Base-by-base conservation (phyloP, 1,140 invertebrate genomes). In the Penaeus japonicus region DNA sequence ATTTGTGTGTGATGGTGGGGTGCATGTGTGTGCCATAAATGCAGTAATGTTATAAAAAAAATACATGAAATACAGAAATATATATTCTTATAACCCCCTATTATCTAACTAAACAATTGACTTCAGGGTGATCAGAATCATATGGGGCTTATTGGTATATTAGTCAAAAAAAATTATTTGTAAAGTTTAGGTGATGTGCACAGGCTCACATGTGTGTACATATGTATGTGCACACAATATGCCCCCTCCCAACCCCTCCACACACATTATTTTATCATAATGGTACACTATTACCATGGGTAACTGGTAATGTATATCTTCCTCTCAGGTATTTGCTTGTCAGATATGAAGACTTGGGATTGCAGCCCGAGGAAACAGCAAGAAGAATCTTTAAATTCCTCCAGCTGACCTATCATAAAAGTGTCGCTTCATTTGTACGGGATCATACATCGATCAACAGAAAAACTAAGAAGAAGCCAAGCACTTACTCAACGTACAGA, bases 271-370 rank as follows among this genome's bases (percentile, higher is more conserved):
- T 70, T 17, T 70, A 4, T 70, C 65, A 24, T 10, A 32, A 10
- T 70, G 65, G n/a, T 70, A 1, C n/a, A 32, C 79, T 82, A 24
- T 15, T 32, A 12, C 62, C n/a, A 35, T 24, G 30, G 5, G 39
- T 39, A 27, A 5, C 81, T 59, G 3, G 27, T 30, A 30, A 0
- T 32, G 2, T 18, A 22, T 70, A 32, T 32, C 32, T 84, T 70
- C n/a, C 18, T 15, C 10, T 47, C 32, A 91, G 91, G 59, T 91
- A 92, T 53, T 18, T 89, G 35, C 30, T 90, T 65, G 70, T 91
- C 24, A 90, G 91, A 4, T 92, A 92, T 79, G 92, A 92, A 77
- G 92, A 92, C 77, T 57, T 92, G 17, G 85, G 92, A 5, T 27
- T 90, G 0, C 70, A 91, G 77, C 91, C 92, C 22, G 89, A 90